These are phyloP conservation scores for Dryoscopus gambensis DNA, from an alignment of 2,113 vertebrate genomes.

Conservation along the genomic window DNA sequence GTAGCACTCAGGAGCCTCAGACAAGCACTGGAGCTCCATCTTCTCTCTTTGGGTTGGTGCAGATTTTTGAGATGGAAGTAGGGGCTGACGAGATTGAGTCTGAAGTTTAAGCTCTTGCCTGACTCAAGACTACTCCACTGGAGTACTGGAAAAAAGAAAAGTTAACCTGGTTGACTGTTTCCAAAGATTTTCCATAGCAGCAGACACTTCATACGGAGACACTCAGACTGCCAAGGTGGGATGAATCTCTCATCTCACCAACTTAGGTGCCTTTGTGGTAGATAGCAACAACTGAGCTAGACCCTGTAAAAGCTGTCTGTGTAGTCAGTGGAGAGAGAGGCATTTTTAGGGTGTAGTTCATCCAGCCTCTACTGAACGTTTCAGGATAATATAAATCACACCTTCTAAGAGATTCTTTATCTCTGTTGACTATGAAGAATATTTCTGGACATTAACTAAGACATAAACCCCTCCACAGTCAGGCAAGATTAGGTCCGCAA, in stretches of 20 bases:
- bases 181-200: background rate
- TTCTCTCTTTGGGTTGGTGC: background rate
- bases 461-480: background rate
- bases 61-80: background rate
- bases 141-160: background rate
- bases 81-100: background rate
- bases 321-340: background rate
- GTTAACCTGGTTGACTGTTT: background rate
- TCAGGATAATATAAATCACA: background rate
- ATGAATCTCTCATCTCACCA: background rate
- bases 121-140: background rate
- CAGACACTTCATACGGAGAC: background rate
- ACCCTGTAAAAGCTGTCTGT: background rate
- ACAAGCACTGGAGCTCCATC: background rate
- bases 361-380: background rate
- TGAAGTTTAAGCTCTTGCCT: background rate
- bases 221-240: background rate
- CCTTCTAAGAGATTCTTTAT: background rate
- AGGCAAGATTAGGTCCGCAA: background rate
- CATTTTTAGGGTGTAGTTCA: background rate
- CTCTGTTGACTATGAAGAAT: background rate
- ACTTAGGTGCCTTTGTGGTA: background rate
- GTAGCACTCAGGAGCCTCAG: background rate
- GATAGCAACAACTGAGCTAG: background rate
- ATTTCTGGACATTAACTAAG: background rate